Evolutionary conservation across 2,113 vertebrate species (phyloP).

Genomic region (Pavo muticus): DNA sequence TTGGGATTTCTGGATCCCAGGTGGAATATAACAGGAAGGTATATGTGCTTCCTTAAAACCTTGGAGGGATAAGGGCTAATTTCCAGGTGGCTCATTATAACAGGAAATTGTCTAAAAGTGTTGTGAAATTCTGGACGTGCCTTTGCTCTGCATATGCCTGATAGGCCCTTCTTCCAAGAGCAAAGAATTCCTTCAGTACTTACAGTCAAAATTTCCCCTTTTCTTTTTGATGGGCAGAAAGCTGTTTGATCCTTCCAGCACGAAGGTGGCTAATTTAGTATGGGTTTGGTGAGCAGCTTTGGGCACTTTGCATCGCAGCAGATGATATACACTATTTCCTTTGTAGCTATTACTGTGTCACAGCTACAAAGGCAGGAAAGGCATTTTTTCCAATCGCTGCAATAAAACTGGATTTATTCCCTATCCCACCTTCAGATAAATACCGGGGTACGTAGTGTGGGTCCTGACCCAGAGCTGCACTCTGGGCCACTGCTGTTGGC

Average conservation of each 20-base stretch:
- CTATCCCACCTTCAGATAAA: background rate
- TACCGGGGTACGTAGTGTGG: background rate
- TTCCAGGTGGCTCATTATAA: background rate
- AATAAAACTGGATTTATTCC: background rate
- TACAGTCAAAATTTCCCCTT: background rate
- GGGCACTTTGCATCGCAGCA: background rate
- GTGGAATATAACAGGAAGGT: background rate
- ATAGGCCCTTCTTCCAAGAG: background rate
- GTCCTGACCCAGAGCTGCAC: background rate
- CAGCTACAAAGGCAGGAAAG: background rate
- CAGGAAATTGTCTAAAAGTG: background rate
- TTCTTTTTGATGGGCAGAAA: background rate
- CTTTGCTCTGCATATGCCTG: background rate
- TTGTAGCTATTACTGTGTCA: background rate
- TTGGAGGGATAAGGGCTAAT: background rate
- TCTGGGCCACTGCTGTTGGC: constrained; percentile 18
- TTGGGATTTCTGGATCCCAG: background rate
- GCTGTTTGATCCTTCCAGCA: background rate
- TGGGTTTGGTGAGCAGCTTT: background rate
- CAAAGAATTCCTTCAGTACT: background rate
- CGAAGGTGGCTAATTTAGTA: background rate
- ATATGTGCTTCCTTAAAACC: background rate
- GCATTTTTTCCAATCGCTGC: background rate
- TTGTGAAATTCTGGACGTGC: background rate
- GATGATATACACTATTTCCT: background rate